These are phyloP conservation scores for Lethrus apterus DNA, from an alignment of 1,140 invertebrate species.

Conservation along the genomic window DNA sequence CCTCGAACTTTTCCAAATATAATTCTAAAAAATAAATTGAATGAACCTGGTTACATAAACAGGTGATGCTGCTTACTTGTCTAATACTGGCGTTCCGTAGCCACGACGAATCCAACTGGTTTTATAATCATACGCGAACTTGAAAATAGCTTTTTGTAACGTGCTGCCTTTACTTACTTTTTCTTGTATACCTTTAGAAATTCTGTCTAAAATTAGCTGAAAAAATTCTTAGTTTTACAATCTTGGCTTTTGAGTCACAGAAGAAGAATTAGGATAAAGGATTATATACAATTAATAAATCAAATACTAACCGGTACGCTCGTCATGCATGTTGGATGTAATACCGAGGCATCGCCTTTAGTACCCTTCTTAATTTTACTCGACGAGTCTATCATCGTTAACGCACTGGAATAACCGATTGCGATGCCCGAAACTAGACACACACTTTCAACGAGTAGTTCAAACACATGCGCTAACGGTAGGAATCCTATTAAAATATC, in stretches of 20 bases:
- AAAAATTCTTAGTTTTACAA: too few species aligned
- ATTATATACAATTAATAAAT: too few species aligned
- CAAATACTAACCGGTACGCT: slow-evolving; percentile 85
- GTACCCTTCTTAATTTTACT: slow-evolving; percentile 92
- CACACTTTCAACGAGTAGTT: slow-evolving; percentile 74
- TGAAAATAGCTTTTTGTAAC: slow-evolving; percentile 73
- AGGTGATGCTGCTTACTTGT: slow-evolving; percentile 45
- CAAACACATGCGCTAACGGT: slow-evolving; percentile 95
- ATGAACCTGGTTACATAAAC: neutral
- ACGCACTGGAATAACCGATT: slow-evolving; percentile 93
- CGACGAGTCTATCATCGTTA: slow-evolving; percentile 92
- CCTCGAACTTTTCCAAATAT: slow-evolving; percentile 72
- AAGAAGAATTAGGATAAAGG: too few species aligned
- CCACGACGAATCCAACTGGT: slow-evolving; percentile 74
- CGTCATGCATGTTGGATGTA: slow-evolving; percentile 90
- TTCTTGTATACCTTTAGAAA: slow-evolving; percentile 91
- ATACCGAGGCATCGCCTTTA: slow-evolving; percentile 81
- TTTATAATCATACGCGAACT: slow-evolving; percentile 91
- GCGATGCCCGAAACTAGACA: slow-evolving; percentile 76
- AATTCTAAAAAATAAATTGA: slow-evolving; percentile 43
- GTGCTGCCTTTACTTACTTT: slow-evolving; percentile 73
- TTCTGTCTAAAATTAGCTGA: slow-evolving; percentile 87
- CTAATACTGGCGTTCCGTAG: slow-evolving; percentile 74
- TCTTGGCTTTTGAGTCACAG: too few species aligned
- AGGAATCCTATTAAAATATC: slow-evolving; percentile 93